phyloP scores from a whole-genome alignment of 2,113 vertebrate genomes.

The Sinocyclocheilus anophthalmus region DNA sequence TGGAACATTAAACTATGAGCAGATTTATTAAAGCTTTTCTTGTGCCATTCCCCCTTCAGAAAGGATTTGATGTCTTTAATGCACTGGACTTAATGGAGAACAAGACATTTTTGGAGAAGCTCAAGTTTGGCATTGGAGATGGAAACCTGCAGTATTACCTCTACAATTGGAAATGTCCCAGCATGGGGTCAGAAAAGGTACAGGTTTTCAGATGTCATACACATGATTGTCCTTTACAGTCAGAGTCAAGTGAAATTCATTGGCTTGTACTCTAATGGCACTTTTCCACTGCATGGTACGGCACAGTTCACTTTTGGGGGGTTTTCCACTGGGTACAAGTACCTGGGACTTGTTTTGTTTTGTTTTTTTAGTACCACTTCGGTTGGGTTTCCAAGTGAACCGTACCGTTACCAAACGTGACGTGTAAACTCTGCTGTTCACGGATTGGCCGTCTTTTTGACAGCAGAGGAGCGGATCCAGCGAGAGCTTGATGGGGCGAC shows the following conservation, averaged over 20 bases:
- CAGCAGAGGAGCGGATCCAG: no score
- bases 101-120: constrained; percentile 98
- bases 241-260: neutral
- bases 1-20: neutral
- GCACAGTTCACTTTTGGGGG: no score
- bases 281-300: no score
- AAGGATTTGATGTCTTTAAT: constrained; percentile 99
- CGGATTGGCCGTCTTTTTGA: no score
- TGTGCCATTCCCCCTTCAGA: constrained; percentile 71
- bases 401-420: no score
- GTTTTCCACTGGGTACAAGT: no score
- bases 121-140: constrained; percentile 98
- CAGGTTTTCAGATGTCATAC: neutral
- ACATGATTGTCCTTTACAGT: no score
- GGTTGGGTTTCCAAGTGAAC: no score
- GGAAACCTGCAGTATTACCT: constrained; percentile 99
- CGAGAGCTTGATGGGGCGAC: no score
- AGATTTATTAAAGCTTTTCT: neutral
- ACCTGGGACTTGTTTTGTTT: no score
- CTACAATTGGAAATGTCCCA: constrained; percentile 99
- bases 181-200: constrained; percentile 97
- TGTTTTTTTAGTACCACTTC: no score
- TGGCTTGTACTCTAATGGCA: neutral
- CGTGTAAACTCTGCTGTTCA: no score
- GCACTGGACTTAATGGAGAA: constrained; percentile 99